phyloP scores from a whole-genome alignment of 2,888 invertebrate genomes.

The Sthenelais limicola region DNA sequence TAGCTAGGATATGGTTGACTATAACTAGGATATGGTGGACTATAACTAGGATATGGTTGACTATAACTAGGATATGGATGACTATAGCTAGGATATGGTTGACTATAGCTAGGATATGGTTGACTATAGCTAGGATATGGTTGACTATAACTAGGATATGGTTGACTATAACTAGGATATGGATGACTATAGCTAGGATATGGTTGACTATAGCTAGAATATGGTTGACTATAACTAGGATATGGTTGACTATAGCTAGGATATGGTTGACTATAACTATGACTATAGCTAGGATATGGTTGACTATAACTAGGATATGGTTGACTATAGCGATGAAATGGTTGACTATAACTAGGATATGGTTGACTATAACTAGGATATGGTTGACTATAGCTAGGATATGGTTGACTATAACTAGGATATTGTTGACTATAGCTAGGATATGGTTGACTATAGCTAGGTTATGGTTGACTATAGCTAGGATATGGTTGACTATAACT shows the following conservation, averaged over 20 bases:
- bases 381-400: too few species aligned
- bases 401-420: too few species aligned
- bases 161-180: background rate
- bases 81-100: background rate
- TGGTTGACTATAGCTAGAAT: background rate
- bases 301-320: background rate
- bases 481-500: too few species aligned
- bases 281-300: background rate
- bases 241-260: background rate
- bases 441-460: too few species aligned
- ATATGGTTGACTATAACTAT: background rate
- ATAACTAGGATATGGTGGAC: background rate
- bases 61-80: background rate
- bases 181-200: background rate
- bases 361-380: too few species aligned
- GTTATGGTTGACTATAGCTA: too few species aligned
- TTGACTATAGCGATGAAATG: too few species aligned
- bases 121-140: background rate
- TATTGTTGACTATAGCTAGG: too few species aligned
- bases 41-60: background rate
- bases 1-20: background rate
- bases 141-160: background rate
- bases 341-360: too few species aligned
- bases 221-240: background rate
- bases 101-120: background rate